Evolutionary conservation across 1,140 invertebrate species (phyloP).

Genomic region (Leptonema lineaticorne): DNA sequence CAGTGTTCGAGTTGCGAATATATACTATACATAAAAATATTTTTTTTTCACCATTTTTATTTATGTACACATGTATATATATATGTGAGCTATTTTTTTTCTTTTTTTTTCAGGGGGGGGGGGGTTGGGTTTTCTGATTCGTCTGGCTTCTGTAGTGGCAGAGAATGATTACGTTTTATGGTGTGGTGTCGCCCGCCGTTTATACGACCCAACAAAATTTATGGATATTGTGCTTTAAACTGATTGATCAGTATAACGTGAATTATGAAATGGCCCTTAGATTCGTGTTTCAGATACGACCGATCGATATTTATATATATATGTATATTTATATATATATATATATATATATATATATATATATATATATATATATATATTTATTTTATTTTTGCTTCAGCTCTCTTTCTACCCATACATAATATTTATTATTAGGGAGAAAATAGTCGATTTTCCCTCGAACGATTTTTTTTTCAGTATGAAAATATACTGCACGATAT

Average conservation of each 20-base stretch:
- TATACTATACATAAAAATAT: not conserved
- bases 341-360: not conserved
- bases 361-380: not conserved
- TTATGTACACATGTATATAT: not conserved
- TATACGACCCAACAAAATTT: conserved; percentile 4
- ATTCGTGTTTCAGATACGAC: not conserved
- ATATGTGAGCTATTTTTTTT: not conserved
- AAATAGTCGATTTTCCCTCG: too few species aligned
- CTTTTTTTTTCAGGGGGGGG: not conserved
- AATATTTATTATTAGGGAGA: too few species aligned
- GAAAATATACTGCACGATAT: too few species aligned
- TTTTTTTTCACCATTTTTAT: not conserved
- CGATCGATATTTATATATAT: not conserved
- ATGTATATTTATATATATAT: not conserved
- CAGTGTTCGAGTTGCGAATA: not conserved
- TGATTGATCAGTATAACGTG: conserved; percentile 19
- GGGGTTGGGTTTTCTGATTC: not conserved
- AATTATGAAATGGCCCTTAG: conserved; percentile 16
- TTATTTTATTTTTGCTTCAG: not conserved
- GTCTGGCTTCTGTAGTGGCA: not conserved
- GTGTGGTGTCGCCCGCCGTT: conserved; percentile 5
- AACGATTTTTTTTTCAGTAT: too few species aligned
- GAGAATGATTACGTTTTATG: conserved; percentile 14
- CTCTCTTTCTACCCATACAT: not conserved
- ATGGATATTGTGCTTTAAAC: conserved; percentile 19